Evolutionary conservation across 2,888 invertebrate genomes (phyloP), one percentile per base, ranked within the genome.

Genomic region (Machimus atricapillus): DNA sequence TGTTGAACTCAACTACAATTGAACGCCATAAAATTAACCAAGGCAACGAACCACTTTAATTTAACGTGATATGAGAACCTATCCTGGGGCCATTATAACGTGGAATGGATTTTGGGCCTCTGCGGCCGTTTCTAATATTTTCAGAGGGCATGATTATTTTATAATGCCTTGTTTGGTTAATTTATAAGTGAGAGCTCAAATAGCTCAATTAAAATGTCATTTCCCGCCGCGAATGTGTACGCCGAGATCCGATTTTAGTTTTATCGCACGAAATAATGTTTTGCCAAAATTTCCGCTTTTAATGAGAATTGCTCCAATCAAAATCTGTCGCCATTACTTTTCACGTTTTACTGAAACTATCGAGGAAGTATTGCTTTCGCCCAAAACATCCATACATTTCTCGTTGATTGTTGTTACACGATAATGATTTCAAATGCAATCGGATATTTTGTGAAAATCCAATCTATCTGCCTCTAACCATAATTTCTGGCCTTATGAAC

Each of bases 171-270:
- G 27, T 66, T 66, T 66, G 27, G 66, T 66, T 52, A 66, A 66
- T 66, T 66, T 66, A 66, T 66, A 66, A 66, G 66, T 23, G 78
- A 43, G 12, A 43, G 40, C 43, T 19, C 12, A 78, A 78, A 78
- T 78, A 78, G 78, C 40, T 78, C 78, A 40, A 78, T 78, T 78
- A 79, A 79, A 79, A 52, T 31, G 52, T 79, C 46, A 79, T 52
- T 52, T 79, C 31, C 78, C 16, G 27, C 23, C 79, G 31, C 52
- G 16, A 52, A 79, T 52, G 27, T 79, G 31, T 46, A 6, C 16
- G 43, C 31, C 31, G 79, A 23, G 40, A 46, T 79, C n/a, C 27
- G 52, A 79, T 52, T 46, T 46, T 46, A 79, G 16, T 52, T 27
- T 79, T 31, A 46, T 46, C 52, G 46, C 43, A 1, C 27, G 23